Evolutionary conservation across 37 sponge, comb jelly and placozoan genomes (phyloP).

Genomic region (Eunapius fragilis): DNA sequence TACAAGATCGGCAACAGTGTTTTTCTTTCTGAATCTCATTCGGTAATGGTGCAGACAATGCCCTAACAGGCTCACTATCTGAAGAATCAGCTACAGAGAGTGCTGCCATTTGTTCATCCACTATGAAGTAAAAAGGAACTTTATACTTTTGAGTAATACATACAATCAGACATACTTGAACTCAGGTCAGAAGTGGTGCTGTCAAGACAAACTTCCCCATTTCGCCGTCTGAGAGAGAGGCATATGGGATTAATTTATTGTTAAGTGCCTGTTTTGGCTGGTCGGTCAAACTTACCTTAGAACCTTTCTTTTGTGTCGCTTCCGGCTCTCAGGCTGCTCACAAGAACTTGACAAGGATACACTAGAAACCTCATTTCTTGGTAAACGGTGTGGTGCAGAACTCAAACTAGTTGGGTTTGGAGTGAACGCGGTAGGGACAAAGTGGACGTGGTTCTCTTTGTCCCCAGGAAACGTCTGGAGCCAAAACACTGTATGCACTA

Average conservation of each 20-base stretch:
- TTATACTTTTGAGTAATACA: neutral
- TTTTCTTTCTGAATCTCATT: neutral
- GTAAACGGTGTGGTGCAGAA: neutral
- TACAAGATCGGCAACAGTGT: neutral
- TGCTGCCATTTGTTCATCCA: neutral
- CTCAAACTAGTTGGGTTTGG: neutral
- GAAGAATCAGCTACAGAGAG: neutral
- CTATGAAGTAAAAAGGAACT: neutral
- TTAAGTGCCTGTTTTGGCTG: too few relatives aligned
- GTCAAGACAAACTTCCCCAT: neutral
- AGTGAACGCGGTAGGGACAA: constrained; percentile 13
- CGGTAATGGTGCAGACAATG: neutral
- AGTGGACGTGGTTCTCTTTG: constrained; percentile 40
- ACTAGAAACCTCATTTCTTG: neutral
- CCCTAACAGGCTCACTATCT: neutral
- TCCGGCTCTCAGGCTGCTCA: neutral
- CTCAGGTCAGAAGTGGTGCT: neutral
- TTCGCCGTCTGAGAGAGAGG: neutral
- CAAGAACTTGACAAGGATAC: neutral
- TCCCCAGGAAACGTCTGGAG: constrained; percentile 58
- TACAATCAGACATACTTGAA: neutral
- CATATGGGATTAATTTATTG: too few relatives aligned
- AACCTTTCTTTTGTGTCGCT: constrained; percentile 24
- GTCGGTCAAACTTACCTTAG: constrained; percentile 32
- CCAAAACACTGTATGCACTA: neutral